Conservation (phyloP, 2,113 vertebrate species). For the Passer montanus region DNA sequence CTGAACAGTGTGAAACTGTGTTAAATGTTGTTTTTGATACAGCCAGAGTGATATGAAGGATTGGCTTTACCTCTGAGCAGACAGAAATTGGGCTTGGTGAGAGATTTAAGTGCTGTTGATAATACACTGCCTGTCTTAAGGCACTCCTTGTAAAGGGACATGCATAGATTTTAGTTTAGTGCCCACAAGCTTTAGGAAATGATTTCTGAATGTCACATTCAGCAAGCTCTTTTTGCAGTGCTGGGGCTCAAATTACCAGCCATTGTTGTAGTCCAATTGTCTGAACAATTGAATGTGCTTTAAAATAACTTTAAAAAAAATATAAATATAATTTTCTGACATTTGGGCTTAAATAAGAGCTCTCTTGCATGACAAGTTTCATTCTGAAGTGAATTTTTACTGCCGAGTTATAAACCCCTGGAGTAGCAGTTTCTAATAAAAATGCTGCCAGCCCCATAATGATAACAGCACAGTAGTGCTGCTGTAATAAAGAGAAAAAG, state of each 20-base stretch:
- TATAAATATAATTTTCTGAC: slow-evolving; percentile 47
- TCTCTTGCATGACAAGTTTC: slow-evolving; percentile 55
- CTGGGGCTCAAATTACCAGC: background rate
- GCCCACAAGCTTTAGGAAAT: background rate
- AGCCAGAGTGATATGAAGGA: background rate
- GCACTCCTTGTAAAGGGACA: background rate
- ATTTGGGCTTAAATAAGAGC: slow-evolving; percentile 46
- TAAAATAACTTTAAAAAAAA: slow-evolving; percentile 55
- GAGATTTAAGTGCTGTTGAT: background rate
- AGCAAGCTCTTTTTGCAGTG: background rate
- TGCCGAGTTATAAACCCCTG: slow-evolving; percentile 60
- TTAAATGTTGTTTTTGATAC: background rate
- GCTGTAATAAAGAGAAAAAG: slow-evolving; percentile 39
- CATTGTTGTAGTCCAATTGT: background rate
- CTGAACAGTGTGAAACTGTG: background rate
- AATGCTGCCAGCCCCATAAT: slow-evolving; percentile 33
- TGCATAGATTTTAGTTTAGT: background rate
- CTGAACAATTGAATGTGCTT: slow-evolving; percentile 8
- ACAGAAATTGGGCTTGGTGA: background rate
- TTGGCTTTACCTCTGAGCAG: background rate
- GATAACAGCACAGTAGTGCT: background rate
- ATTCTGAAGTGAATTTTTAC: slow-evolving; percentile 45
- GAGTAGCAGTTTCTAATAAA: slow-evolving; percentile 48
- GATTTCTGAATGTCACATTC: background rate
- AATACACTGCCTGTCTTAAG: background rate